These are phyloP conservation scores for Catocala sponsa DNA, from an alignment of 2,888 invertebrate species.

Conservation along the genomic window DNA sequence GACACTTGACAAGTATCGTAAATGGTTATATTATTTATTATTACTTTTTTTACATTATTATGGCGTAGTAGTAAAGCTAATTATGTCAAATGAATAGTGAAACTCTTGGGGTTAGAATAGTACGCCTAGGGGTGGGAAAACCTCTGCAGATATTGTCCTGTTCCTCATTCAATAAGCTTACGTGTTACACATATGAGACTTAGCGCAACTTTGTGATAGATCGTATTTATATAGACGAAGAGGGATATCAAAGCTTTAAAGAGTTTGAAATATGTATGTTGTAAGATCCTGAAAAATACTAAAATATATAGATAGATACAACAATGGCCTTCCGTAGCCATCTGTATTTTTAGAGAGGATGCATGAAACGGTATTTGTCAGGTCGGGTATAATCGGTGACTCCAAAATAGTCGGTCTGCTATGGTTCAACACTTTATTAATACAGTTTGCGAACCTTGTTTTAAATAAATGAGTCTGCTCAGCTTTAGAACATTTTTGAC, in stretches of 20 bases:
- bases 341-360: too few species aligned
- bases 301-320: too few species aligned
- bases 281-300: too few species aligned
- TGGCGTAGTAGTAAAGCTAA: slow-evolving; percentile 54
- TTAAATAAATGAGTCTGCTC: too few species aligned
- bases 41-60: slow-evolving; percentile 43
- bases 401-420: too few species aligned
- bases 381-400: too few species aligned
- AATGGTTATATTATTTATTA: slow-evolving; percentile 24
- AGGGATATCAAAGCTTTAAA: neutral
- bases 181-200: neutral
- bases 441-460: too few species aligned
- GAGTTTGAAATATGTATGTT: too few species aligned
- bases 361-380: too few species aligned
- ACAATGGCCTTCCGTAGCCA: too few species aligned
- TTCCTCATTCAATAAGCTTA: slow-evolving; percentile 1
- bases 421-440: too few species aligned
- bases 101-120: neutral
- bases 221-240: neutral
- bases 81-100: slow-evolving; percentile 23
- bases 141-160: neutral
- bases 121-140: slow-evolving; percentile 17
- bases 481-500: too few species aligned
- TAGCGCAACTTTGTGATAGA: neutral
- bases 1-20: slow-evolving; percentile 21